Evolutionary conservation across 2,797 vertebrate species (phyloP), one percentile per base, ranked within the genome.

Genomic region (Buphagus erythrorhynchus): DNA sequence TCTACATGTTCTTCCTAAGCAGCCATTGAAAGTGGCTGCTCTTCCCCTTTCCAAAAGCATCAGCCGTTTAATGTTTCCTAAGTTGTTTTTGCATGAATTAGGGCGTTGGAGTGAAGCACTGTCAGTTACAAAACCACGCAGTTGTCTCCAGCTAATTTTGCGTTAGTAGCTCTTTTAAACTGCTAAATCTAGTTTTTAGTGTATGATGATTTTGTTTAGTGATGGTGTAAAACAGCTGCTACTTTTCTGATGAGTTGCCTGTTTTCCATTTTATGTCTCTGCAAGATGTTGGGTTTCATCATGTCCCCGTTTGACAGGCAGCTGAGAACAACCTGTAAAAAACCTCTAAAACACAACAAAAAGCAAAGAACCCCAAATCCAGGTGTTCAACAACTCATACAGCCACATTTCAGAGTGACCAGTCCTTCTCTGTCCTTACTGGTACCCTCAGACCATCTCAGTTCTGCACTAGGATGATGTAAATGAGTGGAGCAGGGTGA

Each of bases 181-280:
- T 77, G 95, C 97, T 97, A 97, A 95, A 96, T 97, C 93, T 96
- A 96, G 95, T 92, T 97, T 96, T 97, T 96, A 91, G 97, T 96
- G 95, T 89, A 96, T 40, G 96, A 96, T 94, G 97, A 95, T 96
- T 96, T 95, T 88, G 92, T 94, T 97, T 97, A 96, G 95, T 79
- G 96, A 95, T 93, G 96, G 97, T 95, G 95, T 94, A 97, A 94
- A 97, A 91, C 98, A 98, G 97, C 97, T 98, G 98, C 94, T 71
- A 74, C 91, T 92, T 90, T 95, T 96, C 92, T 93, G 94, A 98
- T 96, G 96, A 94, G 93, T 96, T 92, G 94, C 97, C 97, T 96
- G 66, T 84, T 97, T 97, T 92, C 97, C 91, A 76, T 96, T 97
- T 97, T 97, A 97, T 97, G 93, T 76, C 94, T 96, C 89, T 94